Conservation (phyloP, 2,797 vertebrate species). For the Uromys caudimaculatus region DNA sequence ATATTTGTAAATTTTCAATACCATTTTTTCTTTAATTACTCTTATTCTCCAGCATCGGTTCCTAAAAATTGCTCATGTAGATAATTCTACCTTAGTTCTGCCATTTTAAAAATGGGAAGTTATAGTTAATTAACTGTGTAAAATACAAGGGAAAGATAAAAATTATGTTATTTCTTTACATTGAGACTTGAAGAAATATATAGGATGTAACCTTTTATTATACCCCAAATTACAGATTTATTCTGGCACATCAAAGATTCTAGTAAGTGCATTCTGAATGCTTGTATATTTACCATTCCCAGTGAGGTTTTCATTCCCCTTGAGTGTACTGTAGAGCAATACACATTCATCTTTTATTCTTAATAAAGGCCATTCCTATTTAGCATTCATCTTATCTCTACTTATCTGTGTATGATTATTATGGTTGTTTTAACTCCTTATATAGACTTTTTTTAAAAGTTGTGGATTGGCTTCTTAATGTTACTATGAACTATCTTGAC, state of each 20-base stretch:
- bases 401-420: conserved; percentile 23
- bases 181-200: conserved; percentile 23
- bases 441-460: conserved; percentile 8
- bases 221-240: conserved; percentile 31
- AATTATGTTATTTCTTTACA: conserved; percentile 34
- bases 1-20: not conserved
- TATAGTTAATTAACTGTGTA: conserved; percentile 45
- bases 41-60: not conserved
- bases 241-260: conserved; percentile 20
- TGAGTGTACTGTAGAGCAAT: not conserved
- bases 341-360: conserved; percentile 7
- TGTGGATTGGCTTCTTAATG: not conserved
- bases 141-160: conserved; percentile 48
- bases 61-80: conserved; percentile 43
- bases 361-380: conserved; percentile 43
- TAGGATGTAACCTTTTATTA: conserved; percentile 24
- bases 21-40: conserved; percentile 41
- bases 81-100: conserved; percentile 32
- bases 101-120: not conserved
- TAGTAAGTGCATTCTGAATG: not conserved
- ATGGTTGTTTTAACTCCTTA: conserved; percentile 5
- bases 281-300: conserved; percentile 3
- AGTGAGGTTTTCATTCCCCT: not conserved
- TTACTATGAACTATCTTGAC: not conserved
- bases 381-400: conserved; percentile 40